These are phyloP conservation scores for Pharmacophagus antenor DNA, from an alignment of 2,888 invertebrate genomes.

Conservation along the genomic window DNA sequence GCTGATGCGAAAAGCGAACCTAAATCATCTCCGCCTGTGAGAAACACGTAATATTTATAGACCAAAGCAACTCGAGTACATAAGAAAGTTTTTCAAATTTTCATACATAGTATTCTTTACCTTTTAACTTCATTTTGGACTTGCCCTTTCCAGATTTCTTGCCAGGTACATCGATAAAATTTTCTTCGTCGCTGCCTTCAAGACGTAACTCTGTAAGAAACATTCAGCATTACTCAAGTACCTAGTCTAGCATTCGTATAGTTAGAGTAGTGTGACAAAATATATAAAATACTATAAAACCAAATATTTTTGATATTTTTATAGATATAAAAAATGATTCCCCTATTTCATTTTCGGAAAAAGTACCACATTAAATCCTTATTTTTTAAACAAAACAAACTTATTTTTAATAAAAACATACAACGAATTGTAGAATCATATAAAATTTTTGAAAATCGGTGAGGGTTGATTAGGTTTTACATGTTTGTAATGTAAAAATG, in stretches of 20 bases:
- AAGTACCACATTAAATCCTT: no score
- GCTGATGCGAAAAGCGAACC: constrained; percentile 89
- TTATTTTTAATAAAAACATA: no score
- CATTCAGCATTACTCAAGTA: background rate
- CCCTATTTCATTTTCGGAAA: no score
- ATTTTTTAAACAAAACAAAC: no score
- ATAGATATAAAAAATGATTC: no score
- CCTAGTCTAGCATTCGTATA: background rate
- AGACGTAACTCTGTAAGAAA: constrained; percentile 57
- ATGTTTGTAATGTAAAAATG: no score
- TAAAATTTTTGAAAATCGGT: no score
- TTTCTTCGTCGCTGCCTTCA: constrained; percentile 67
- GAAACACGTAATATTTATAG: constrained; percentile 7
- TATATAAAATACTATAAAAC: no score
- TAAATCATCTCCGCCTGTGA: constrained; percentile 73
- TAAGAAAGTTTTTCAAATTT: background rate
- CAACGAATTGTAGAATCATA: no score
- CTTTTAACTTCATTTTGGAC: constrained; percentile 61
- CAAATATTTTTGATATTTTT: no score
- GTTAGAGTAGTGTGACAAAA: background rate
- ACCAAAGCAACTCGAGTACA: background rate
- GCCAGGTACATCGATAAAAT: constrained; percentile 64
- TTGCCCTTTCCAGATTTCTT: constrained; percentile 48
- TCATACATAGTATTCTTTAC: constrained; percentile 39
- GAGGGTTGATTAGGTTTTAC: no score